A percentile compares a stretch with the other conserved stretches of the same genome.
Evolutionary conservation across 2,888 invertebrate species (phyloP).

Genomic region (Sarcophaga rosellei): DNA sequence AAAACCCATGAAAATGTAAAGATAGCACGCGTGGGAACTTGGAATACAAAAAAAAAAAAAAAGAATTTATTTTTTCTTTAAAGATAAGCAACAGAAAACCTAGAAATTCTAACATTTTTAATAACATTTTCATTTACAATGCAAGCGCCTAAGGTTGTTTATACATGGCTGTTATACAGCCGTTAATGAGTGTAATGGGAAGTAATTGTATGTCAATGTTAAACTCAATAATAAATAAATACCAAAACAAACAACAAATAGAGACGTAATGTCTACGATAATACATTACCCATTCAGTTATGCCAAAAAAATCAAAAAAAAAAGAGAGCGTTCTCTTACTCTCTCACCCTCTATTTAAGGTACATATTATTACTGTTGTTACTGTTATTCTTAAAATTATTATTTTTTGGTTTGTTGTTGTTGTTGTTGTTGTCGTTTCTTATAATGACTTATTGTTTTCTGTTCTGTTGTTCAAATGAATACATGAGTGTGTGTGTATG

Average conservation of each 20-base stretch:
- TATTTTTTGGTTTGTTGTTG: too few species aligned
- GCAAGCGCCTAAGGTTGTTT: background rate
- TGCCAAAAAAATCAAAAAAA: constrained; percentile 1
- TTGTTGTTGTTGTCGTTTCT: constrained; percentile 25
- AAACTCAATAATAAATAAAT: constrained; percentile 8
- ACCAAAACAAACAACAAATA: constrained; percentile 1
- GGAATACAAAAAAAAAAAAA: background rate
- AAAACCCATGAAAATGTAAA: background rate
- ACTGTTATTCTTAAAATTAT: background rate
- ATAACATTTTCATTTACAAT: background rate
- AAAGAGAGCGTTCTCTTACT: background rate
- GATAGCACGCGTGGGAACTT: constrained; percentile 65
- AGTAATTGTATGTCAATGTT: constrained; percentile 29
- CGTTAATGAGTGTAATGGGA: background rate
- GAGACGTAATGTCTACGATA: constrained; percentile 67
- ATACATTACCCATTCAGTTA: too few species aligned
- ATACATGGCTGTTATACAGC: background rate
- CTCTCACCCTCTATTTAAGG: background rate
- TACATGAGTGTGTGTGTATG: constrained; percentile 14
- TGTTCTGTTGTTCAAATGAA: constrained; percentile 27
- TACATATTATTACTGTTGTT: background rate
- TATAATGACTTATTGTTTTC: constrained; percentile 24
- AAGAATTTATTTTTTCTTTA: background rate
- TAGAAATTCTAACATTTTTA: too few species aligned
- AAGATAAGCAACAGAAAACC: too few species aligned